These are phyloP conservation scores for Desoria tigrina DNA, from an alignment of 2,888 invertebrate genomes.

Conservation along the genomic window DNA sequence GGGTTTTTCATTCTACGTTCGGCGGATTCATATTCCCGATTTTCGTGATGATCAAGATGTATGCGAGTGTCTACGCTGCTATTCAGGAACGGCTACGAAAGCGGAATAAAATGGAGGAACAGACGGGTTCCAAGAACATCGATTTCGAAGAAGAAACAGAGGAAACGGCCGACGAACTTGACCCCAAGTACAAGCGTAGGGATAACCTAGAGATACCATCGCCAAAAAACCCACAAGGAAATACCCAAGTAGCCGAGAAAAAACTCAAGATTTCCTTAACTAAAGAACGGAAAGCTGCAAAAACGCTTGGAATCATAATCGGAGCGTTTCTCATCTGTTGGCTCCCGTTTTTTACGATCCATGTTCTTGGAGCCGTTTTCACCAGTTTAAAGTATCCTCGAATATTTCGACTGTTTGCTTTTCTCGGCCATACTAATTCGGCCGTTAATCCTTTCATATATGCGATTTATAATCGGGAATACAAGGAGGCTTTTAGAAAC, in stretches of 20 bases:
- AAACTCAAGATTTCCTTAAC: slow-evolving; percentile 70
- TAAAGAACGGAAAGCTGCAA: slow-evolving; percentile 88
- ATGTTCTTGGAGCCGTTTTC: background rate
- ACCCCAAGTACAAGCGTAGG: no score
- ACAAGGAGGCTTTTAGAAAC: slow-evolving; percentile 83
- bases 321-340: slow-evolving; percentile 96
- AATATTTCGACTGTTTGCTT: slow-evolving; percentile 84
- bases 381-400: slow-evolving; percentile 66
- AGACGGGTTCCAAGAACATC: background rate
- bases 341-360: slow-evolving; percentile 85
- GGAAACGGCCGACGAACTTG: no score
- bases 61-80: slow-evolving; percentile 91
- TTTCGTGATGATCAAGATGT: slow-evolving; percentile 91
- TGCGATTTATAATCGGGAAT: slow-evolving; percentile 92
- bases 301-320: slow-evolving; percentile 95
- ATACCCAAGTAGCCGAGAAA: slow-evolving; percentile 9
- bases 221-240: no score
- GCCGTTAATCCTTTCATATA: slow-evolving; percentile 91
- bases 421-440: slow-evolving; percentile 90
- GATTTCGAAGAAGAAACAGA: background rate
- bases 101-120: slow-evolving; percentile 57
- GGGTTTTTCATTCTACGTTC: slow-evolving; percentile 85
- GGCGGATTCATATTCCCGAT: slow-evolving; percentile 95
- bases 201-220: no score
- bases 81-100: slow-evolving; percentile 80